phyloP scores from a whole-genome alignment of 2,888 invertebrate species.

The Orthosia incerta region DNA sequence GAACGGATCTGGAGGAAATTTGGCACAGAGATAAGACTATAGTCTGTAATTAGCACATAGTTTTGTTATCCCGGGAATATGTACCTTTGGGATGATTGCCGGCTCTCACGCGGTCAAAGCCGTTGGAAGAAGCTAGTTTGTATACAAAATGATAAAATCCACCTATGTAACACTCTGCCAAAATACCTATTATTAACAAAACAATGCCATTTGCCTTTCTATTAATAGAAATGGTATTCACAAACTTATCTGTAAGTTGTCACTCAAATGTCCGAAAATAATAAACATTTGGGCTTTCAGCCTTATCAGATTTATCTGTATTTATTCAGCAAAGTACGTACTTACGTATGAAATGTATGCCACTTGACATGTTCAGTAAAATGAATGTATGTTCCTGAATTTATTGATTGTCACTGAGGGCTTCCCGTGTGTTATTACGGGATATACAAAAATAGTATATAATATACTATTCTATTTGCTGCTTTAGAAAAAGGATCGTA shows the following conservation, averaged over 20 bases:
- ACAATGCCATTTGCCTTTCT: conserved; percentile 14
- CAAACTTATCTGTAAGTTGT: conserved; percentile 62
- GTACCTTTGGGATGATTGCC: no score
- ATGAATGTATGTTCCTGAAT: conserved; percentile 8
- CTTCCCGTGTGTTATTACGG: neutral
- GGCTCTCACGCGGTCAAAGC: no score
- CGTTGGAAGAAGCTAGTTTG: neutral
- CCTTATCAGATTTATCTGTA: conserved; percentile 64
- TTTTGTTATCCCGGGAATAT: no score
- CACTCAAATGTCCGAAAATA: conserved; percentile 66
- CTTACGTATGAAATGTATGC: conserved; percentile 26
- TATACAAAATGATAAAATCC: neutral
- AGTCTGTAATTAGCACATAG: no score
- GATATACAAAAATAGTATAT: no score
- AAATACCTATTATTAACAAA: conserved; percentile 9
- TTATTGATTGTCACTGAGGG: conserved; percentile 7
- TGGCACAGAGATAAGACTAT: no score
- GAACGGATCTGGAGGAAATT: no score
- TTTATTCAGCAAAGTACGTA: conserved; percentile 60
- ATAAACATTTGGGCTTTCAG: conserved; percentile 61
- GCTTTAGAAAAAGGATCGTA: neutral
- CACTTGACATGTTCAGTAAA: conserved; percentile 41
- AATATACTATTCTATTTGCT: no score
- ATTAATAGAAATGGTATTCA: conserved; percentile 51
- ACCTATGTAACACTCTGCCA: neutral